Conservation (phyloP, 1,140 invertebrate genomes). For the Lepidotrigona ventralis region DNA sequence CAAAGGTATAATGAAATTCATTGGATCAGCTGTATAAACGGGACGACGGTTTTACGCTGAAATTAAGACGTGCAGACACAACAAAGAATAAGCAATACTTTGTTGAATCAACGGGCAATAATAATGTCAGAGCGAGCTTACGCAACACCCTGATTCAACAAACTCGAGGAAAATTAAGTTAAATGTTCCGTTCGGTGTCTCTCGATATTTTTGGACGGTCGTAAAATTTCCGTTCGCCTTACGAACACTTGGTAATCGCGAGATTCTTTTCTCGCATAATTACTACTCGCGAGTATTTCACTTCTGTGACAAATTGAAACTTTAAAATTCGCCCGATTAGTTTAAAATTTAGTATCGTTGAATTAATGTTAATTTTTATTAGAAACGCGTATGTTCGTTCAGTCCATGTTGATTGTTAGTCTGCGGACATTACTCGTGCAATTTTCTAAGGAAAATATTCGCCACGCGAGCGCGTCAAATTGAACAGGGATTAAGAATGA, state of each 20-base stretch:
- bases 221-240: constrained; percentile 16
- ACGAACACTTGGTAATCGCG: background rate
- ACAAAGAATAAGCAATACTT: background rate
- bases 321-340: too few species aligned
- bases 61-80: constrained; percentile 4
- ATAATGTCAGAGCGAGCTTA: constrained; percentile 5
- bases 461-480: background rate
- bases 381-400: background rate
- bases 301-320: too few species aligned
- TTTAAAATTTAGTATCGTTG: too few species aligned
- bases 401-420: background rate
- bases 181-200: background rate
- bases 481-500: background rate
- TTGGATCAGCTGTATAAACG: constrained; percentile 29
- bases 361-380: background rate
- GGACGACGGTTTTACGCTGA: background rate
- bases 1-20: constrained; percentile 12
- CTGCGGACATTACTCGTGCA: background rate
- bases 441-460: background rate
- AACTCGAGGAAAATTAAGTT: constrained; percentile 1
- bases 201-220: background rate
- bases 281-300: too few species aligned
- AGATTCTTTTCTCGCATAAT: background rate
- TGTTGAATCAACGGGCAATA: background rate
- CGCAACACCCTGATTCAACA: constrained; percentile 11